Evolutionary conservation across 2,888 invertebrate genomes (phyloP), one percentile per base, ranked within the genome.

Genomic region (Steromphala cineraria): DNA sequence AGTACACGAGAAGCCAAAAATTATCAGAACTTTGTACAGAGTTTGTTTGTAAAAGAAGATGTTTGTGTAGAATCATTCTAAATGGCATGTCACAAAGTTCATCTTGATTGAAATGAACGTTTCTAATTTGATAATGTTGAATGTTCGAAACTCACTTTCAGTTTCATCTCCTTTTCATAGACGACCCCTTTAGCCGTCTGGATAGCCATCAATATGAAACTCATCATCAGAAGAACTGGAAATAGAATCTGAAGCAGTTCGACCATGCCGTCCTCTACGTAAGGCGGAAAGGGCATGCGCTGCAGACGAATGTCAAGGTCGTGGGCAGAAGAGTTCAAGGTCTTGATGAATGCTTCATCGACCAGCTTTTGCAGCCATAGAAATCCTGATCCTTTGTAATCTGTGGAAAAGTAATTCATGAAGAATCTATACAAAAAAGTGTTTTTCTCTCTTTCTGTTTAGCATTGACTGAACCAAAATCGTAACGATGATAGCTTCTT

Each of bases 171-270:
- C 90, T 97, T 97, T 93, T 97, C 97, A 52, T 95, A 94, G 0
- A 96, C 95, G 36, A 97, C 94, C 75, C 95, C 95, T 93, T 96
- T 96, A 0, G 96, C 96, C 52, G 96, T 96, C 89, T 96, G 96
- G 21, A 96, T 95, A 78, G 96, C 96, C 0, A 96, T 95, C 92
- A 97, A 96, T 79, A 96, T 95, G 90, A 96, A 97, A 90, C 96
- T 96, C n/a, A 97, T 94, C 94, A 97, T 94, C 31, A 98, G 94
- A 75, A 97, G 96, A 85, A 96, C 94, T 0, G 97, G 96, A 81
- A 97, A 95, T 87, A 96, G 95, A 17, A 94, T 92, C 90, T 95
- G 95, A 62, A 97, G 92, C 0, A 95, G 95, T 53, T 95, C 94
- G 0, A 96, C 92, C 21, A 97, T 95, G 0, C 95, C 92, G 92